phyloP scores from a whole-genome alignment of 2,797 vertebrate genomes.

The Helarctos malayanus region DNA sequence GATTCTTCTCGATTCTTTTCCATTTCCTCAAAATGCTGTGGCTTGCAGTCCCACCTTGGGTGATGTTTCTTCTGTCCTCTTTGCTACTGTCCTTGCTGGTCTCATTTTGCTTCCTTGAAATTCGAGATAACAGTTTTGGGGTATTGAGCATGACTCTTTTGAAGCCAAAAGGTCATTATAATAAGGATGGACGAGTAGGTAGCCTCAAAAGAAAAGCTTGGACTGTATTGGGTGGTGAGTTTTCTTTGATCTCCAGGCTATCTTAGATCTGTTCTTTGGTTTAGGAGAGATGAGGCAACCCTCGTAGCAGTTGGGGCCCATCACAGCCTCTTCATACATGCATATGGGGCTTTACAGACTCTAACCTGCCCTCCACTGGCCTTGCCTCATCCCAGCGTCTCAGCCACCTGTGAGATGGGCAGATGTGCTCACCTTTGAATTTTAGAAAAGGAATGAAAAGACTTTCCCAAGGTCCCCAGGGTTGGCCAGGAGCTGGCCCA shows the following conservation, averaged over 20 bases:
- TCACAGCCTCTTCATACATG: neutral
- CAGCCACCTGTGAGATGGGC: neutral
- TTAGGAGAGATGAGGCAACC: neutral
- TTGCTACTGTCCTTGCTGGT: neutral
- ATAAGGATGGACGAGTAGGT: neutral
- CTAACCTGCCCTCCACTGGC: neutral
- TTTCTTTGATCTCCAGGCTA: neutral
- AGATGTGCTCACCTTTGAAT: neutral
- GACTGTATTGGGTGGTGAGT: neutral
- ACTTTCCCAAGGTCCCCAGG: neutral
- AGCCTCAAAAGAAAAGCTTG: neutral
- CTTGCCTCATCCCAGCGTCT: neutral
- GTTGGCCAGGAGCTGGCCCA: neutral
- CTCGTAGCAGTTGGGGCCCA: neutral
- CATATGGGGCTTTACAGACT: neutral
- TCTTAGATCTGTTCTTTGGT: neutral
- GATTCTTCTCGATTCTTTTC: neutral
- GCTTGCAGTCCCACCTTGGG: neutral
- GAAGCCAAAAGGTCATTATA: neutral
- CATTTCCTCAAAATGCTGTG: constrained; percentile 26
- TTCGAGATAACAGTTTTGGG: neutral
- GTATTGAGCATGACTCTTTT: neutral
- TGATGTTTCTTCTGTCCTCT: neutral
- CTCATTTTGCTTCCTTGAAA: constrained; percentile 33
- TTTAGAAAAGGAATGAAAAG: constrained; percentile 21